These are phyloP conservation scores for Serinus canaria DNA, from an alignment of 2,113 vertebrate species.

Conservation along the genomic window DNA sequence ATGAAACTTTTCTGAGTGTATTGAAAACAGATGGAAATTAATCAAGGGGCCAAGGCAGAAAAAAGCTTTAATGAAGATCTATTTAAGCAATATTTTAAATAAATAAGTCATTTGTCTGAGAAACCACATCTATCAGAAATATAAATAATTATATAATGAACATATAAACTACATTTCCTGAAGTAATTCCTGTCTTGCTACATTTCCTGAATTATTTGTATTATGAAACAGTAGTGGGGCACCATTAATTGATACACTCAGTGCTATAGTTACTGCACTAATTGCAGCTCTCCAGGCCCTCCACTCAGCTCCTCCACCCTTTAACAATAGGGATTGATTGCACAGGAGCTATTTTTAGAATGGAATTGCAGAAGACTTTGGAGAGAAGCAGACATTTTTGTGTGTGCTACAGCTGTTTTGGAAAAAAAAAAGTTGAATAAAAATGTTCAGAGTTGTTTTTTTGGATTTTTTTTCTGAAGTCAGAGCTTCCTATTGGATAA, in stretches of 20 bases:
- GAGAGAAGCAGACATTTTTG: conserved; percentile 37
- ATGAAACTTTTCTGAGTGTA: not conserved
- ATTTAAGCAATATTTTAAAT: conserved; percentile 39
- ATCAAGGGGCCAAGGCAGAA: not conserved
- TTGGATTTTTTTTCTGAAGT: not conserved
- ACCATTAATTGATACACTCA: not conserved
- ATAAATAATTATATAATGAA: conserved; percentile 45
- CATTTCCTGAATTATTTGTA: conserved; percentile 50
- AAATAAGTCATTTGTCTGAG: conserved; percentile 29
- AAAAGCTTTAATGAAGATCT: not conserved
- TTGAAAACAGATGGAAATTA: conserved; percentile 36
- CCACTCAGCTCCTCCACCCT: not conserved
- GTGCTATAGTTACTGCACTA: not conserved
- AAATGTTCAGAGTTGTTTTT: not conserved
- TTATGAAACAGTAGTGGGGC: conserved; percentile 21
- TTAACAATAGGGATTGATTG: conserved; percentile 59
- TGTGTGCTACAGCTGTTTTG: conserved; percentile 38
- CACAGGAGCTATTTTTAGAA: conserved; percentile 34
- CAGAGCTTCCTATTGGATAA: not conserved
- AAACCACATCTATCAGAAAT: conserved; percentile 39
- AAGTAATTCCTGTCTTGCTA: conserved; percentile 35
- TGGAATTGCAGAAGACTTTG: conserved; percentile 20
- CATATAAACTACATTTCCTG: conserved; percentile 42
- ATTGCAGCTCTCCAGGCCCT: conserved; percentile 47
- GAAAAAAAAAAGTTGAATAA: not conserved